Evolutionary conservation across 2,113 vertebrate species (phyloP).

Genomic region (Chaetura pelagica): DNA sequence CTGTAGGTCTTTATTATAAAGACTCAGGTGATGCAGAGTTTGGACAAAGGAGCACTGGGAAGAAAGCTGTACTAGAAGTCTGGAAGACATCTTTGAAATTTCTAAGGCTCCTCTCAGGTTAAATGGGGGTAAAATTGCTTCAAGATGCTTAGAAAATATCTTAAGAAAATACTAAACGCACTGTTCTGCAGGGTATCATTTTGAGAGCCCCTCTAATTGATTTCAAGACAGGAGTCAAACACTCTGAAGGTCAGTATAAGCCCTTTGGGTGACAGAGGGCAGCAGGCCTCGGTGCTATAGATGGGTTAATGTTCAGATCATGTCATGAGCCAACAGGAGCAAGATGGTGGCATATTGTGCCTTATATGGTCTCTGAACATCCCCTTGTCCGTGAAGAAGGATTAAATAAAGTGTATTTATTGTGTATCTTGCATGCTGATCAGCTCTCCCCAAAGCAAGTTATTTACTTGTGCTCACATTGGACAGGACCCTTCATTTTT

Average conservation of each 20-base stretch:
- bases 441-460: background rate
- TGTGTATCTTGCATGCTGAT: background rate
- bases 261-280: rapidly evolving
- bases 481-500: background rate
- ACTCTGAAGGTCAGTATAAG: background rate
- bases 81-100: slow-evolving; percentile 6
- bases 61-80: background rate
- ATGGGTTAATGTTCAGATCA: background rate
- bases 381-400: background rate
- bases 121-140: background rate
- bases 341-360: background rate
- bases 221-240: background rate
- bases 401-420: background rate
- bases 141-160: background rate
- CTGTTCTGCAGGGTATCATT: background rate
- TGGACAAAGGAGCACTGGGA: background rate
- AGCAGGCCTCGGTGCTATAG: rapidly evolving
- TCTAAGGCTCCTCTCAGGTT: background rate
- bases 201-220: background rate
- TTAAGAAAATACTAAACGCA: background rate
- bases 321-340: background rate
- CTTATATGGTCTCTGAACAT: background rate
- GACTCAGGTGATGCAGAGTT: background rate
- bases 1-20: background rate
- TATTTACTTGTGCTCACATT: background rate